Evolutionary conservation across 2,888 invertebrate species (phyloP).

Genomic region (Drosophila lacicola): DNA sequence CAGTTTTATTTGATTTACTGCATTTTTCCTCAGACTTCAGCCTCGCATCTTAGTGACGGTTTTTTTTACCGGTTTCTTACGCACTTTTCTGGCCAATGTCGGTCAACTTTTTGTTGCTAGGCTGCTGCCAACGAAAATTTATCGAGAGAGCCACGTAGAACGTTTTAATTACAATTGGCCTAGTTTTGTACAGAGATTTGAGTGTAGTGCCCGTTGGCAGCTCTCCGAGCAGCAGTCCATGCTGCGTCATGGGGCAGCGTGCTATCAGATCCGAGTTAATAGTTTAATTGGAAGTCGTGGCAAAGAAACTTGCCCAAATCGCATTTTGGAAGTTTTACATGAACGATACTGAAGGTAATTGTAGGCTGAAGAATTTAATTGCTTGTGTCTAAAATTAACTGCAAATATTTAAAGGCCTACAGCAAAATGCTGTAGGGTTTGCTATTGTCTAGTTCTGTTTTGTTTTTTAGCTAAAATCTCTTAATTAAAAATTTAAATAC

Average conservation of each 20-base stretch:
- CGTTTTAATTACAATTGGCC: constrained; percentile 82
- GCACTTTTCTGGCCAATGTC: constrained; percentile 37
- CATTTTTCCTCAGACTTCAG: background rate
- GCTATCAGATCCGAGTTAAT: constrained; percentile 68
- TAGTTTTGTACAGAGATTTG: constrained; percentile 59
- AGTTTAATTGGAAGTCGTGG: constrained; percentile 71
- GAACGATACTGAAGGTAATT: constrained; percentile 12
- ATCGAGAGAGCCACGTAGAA: constrained; percentile 71
- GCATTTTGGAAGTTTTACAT: constrained; percentile 18
- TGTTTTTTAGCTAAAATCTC: too few species aligned
- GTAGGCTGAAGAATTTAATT: constrained; percentile 18
- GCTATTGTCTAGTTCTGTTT: background rate
- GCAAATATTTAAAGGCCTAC: background rate
- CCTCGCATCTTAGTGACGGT: background rate
- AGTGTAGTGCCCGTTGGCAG: constrained; percentile 22
- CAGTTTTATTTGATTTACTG: constrained; percentile 3
- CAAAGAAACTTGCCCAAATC: constrained; percentile 40
- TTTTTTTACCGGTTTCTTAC: constrained; percentile 44
- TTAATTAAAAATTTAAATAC: too few species aligned
- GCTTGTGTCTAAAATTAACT: constrained; percentile 1
- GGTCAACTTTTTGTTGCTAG: constrained; percentile 28
- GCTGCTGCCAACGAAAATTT: constrained; percentile 13
- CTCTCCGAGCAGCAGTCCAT: constrained; percentile 17
- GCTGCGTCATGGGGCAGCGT: constrained; percentile 29
- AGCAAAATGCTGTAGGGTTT: background rate